phyloP scores from a whole-genome alignment of 1,140 invertebrate genomes.

The Aphidius gifuensis region DNA sequence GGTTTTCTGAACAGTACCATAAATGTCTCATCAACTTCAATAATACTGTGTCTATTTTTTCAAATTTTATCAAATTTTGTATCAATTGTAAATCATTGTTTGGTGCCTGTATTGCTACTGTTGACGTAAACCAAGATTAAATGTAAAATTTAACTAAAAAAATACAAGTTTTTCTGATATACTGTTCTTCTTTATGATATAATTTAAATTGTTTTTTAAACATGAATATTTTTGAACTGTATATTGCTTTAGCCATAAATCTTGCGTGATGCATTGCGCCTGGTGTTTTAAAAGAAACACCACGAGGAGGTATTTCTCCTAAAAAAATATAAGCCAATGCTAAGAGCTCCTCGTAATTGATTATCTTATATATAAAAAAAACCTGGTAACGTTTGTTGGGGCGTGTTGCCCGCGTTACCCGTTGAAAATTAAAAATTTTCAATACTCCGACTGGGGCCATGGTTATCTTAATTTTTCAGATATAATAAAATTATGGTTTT shows the following conservation, averaged over 20 bases:
- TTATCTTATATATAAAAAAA: too few relatives aligned
- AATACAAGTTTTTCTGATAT: background rate
- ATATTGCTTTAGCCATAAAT: slow-evolving; percentile 33
- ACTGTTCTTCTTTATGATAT: background rate
- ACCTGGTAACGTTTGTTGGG: too few relatives aligned
- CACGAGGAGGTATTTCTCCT: slow-evolving; percentile 12
- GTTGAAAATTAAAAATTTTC: too few relatives aligned
- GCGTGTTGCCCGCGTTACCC: too few relatives aligned
- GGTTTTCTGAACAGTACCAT: slow-evolving; percentile 2
- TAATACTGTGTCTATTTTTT: background rate
- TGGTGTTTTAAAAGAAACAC: slow-evolving; percentile 24
- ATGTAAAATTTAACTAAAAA: slow-evolving; percentile 4
- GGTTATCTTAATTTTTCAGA: too few relatives aligned
- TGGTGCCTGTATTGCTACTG: background rate
- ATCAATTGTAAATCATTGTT: slow-evolving; percentile 1
- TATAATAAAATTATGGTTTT: too few relatives aligned
- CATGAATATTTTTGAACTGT: slow-evolving; percentile 27
- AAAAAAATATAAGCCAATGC: slow-evolving; percentile 30
- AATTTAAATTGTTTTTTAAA: slow-evolving; percentile 13
- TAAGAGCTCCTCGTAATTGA: slow-evolving; percentile 26
- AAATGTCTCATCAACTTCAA: background rate
- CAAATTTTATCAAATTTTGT: background rate
- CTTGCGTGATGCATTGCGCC: slow-evolving; percentile 30
- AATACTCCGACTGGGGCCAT: too few relatives aligned
- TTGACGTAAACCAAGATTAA: background rate